Evolutionary conservation across 2,113 vertebrate species (phyloP), one percentile per base, ranked within the genome.

Genomic region (Synodontis membranacea): DNA sequence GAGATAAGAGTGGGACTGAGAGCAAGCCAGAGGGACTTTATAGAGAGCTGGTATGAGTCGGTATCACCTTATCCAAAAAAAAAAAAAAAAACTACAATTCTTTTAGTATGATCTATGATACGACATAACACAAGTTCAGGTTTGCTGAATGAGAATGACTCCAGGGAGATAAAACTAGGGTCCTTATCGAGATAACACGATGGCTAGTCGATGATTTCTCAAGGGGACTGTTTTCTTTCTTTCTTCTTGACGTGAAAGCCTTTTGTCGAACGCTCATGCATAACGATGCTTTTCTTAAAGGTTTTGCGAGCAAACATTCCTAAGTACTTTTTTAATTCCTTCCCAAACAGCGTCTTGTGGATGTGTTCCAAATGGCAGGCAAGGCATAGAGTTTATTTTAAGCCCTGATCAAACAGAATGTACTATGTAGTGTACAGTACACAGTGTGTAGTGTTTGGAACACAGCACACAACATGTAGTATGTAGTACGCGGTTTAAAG

Each of bases 11-110:
- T 88, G 88, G 94, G 91, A 88, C 93, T 48, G 98, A 99, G 56
- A 96, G 93, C 87, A 96, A 95, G 90, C 94, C 96, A 60, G 97
- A 99, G 90, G 97, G 96, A 87, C 96, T 97, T 91, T 99, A 98
- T 90, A 93, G 98, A 93, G 97, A 99, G 88, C 92, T 98, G 97
- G 98, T 98, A 95, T 96, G 96, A 80, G 50, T 5, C 54, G 46
- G 7, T 1, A 34, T 34, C 28, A 12, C 19, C 12, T 46, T n/a
- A 48, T 34, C 46, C 52, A 1, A n/a, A 50, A 37, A 2, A 34
- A 17, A 1, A 25, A 58, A 12, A 15, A 60, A 34, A 70, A 21
- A 74, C 3, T 28, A 25, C 8, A 37, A 70, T 23, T 34, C 34
- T 5, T 46, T 25, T 15, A 11, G 66, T 44, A 3, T 46, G 39